phyloP scores from a whole-genome alignment of 1,140 invertebrate species.

The Lepidurus packardi region DNA sequence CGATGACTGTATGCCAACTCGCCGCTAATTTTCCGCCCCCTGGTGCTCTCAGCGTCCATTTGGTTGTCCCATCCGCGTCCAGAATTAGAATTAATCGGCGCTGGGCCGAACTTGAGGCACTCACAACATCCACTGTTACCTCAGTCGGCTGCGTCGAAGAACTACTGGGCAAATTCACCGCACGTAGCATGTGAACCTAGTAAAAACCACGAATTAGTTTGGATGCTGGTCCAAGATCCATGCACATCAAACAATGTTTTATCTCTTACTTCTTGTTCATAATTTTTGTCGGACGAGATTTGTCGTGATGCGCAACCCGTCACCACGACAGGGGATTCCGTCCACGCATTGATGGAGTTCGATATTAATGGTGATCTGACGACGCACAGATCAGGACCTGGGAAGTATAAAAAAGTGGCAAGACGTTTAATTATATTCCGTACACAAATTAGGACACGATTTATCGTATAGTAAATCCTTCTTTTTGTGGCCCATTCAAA shows the following conservation, averaged over 20 bases:
- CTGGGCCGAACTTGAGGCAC: slow-evolving; percentile 17
- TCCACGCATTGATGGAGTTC: slow-evolving; percentile 23
- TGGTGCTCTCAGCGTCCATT: slow-evolving; percentile 17
- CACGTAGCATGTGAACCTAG: slow-evolving; percentile 25
- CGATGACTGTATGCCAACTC: slow-evolving; percentile 18
- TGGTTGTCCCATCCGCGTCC: slow-evolving; percentile 13
- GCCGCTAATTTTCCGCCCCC: slow-evolving; percentile 13
- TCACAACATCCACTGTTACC: slow-evolving; percentile 11
- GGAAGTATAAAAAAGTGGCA: background rate
- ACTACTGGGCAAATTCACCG: slow-evolving; percentile 8
- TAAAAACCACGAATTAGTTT: background rate
- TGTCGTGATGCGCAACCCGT: background rate
- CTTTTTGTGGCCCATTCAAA: too few relatives aligned
- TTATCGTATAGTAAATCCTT: too few relatives aligned
- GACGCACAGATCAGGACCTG: slow-evolving; percentile 26
- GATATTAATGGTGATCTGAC: slow-evolving; percentile 14
- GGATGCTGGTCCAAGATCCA: background rate
- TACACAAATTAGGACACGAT: too few relatives aligned
- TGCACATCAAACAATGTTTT: background rate
- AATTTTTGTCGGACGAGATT: background rate
- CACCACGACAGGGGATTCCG: background rate
- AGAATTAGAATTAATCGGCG: slow-evolving; percentile 27
- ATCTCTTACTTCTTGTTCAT: background rate
- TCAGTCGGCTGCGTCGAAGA: background rate
- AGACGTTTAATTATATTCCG: background rate